Conservation (phyloP, 1,140 invertebrate species). For the Calliopsis andreniformis region DNA sequence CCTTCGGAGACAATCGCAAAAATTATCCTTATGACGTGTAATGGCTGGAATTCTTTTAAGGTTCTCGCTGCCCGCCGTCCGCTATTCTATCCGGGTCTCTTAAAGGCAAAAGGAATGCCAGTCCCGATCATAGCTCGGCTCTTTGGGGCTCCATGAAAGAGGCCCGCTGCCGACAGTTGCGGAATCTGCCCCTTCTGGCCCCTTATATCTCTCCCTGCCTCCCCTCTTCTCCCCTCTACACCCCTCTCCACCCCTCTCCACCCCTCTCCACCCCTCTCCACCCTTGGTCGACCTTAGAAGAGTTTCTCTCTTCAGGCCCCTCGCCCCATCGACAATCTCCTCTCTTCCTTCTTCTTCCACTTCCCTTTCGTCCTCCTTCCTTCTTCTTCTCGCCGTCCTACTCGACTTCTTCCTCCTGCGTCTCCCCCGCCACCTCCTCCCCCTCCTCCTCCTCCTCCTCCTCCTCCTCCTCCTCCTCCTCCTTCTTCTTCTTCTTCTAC, state of each 20-base stretch:
- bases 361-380: conserved; percentile 3
- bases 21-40: conserved; percentile 79
- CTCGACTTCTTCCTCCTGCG: conserved; percentile 1
- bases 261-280: conserved; percentile 54
- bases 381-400: conserved; percentile 27
- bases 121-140: conserved; percentile 77
- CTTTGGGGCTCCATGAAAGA: conserved; percentile 72
- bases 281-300: conserved; percentile 59
- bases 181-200: conserved; percentile 71
- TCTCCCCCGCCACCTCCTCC: neutral
- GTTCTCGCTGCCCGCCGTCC: conserved; percentile 55
- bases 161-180: conserved; percentile 70
- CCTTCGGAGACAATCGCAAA: conserved; percentile 75
- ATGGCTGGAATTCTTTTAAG: conserved; percentile 78
- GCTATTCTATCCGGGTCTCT: conserved; percentile 69
- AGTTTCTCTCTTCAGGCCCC: conserved; percentile 63
- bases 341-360: conserved; percentile 17
- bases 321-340: conserved; percentile 44
- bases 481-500: conserved; percentile 31
- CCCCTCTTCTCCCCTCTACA: conserved; percentile 49
- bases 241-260: no score
- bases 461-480: neutral
- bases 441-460: conserved; percentile 18
- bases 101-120: conserved; percentile 77
- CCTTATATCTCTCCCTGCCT: conserved; percentile 47